These are phyloP conservation scores for Lagopus leucura DNA, from an alignment of 2,113 vertebrate genomes.

Conservation along the genomic window DNA sequence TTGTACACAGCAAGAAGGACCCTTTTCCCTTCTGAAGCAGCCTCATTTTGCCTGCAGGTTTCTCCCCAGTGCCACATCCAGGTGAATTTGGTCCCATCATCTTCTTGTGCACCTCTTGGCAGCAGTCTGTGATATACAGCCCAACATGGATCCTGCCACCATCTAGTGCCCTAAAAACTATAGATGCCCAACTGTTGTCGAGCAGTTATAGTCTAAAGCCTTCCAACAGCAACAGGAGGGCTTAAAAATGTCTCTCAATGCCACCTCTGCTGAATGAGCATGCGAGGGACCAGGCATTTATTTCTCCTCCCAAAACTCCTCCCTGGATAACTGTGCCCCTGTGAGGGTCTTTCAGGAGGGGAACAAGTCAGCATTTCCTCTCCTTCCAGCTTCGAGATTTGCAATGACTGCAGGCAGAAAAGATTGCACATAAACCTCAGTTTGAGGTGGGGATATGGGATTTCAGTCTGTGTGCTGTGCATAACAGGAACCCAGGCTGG, in stretches of 20 bases:
- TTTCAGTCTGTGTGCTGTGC: slow-evolving; percentile 62
- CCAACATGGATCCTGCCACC: neutral
- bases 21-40: neutral
- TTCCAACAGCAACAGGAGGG: neutral
- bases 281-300: neutral
- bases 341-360: slow-evolving; percentile 13
- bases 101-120: neutral
- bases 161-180: neutral
- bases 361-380: neutral
- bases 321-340: neutral
- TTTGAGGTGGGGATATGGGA: slow-evolving; percentile 58
- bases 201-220: neutral
- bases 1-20: fast-evolving
- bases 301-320: neutral
- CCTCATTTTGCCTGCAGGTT: neutral
- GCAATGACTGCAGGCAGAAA: neutral
- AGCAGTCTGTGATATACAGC: neutral
- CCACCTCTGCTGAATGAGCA: neutral
- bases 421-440: neutral
- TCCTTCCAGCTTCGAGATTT: neutral
- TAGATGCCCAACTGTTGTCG: neutral
- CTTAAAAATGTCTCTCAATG: neutral
- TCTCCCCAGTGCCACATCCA: neutral
- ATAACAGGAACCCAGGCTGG: slow-evolving; percentile 63
- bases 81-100: neutral